These are phyloP conservation scores for Lamellibrachia satsuma DNA, from an alignment of 2,888 invertebrate species.

Conservation along the genomic window DNA sequence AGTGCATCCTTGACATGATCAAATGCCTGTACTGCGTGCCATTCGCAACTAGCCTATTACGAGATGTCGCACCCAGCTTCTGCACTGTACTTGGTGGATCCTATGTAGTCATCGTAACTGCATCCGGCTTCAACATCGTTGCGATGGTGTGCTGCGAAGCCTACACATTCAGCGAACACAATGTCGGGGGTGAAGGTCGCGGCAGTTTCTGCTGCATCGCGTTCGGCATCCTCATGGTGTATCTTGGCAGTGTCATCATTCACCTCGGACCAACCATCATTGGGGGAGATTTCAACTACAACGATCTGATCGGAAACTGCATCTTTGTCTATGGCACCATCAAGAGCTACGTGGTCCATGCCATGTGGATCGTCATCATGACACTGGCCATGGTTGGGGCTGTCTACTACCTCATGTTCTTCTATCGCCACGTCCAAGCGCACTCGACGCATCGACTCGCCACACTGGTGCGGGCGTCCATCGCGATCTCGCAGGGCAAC, in stretches of 20 bases:
- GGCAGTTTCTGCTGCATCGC: constrained; percentile 63
- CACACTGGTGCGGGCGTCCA: constrained; percentile 58
- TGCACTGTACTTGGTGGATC: constrained; percentile 61
- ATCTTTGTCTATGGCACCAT: constrained; percentile 62
- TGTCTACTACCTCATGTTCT: constrained; percentile 59
- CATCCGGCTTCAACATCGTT: constrained; percentile 64
- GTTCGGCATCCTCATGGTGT: constrained; percentile 64
- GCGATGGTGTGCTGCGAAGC: constrained; percentile 66
- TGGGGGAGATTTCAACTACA: constrained; percentile 64
- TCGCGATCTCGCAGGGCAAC: constrained; percentile 51
- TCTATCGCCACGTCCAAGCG: constrained; percentile 62
- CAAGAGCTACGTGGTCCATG: constrained; percentile 63
- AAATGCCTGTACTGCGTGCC: constrained; percentile 64
- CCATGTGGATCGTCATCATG: constrained; percentile 65
- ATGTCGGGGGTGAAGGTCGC: constrained; percentile 53
- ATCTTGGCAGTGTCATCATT: constrained; percentile 62
- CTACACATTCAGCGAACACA: constrained; percentile 62
- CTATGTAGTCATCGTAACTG: constrained; percentile 63
- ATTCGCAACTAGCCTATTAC: constrained; percentile 60
- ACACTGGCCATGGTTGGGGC: constrained; percentile 59
- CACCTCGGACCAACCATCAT: constrained; percentile 66
- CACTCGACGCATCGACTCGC: constrained; percentile 48
- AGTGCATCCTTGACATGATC: constrained; percentile 60
- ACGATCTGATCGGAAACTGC: constrained; percentile 63
- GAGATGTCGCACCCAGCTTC: constrained; percentile 52